Evolutionary conservation across 2,888 invertebrate species (phyloP), one percentile per base, ranked within the genome.

Genomic region (Merodon equestris): DNA sequence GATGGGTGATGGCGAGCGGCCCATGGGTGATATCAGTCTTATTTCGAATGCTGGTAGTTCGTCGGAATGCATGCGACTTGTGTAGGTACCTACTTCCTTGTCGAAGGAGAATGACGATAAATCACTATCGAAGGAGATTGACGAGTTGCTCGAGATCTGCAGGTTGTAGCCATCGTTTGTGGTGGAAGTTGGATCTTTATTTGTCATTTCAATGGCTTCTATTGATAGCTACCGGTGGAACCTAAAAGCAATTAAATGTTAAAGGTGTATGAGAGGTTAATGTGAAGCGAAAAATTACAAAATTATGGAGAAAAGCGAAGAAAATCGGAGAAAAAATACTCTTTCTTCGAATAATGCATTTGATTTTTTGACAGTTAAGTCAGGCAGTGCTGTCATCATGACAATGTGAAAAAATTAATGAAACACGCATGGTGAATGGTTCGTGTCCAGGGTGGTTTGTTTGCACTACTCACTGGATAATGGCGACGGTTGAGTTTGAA

Each of bases 21-120:
- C 87, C 12, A 86, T 82, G 1, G 88, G 88, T 5, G 88, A 88
- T 53, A 84, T 84, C 13, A 86, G 83, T 1, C 87, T 84, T 58
- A 88, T 88, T 57, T 87, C 87, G 36, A 88, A 88, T 0, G 85
- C 85, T 1, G 88, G 88, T 58, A 88, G 58, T 81, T 87, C 88
- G 82, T 88, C 88, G 14, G 83, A 83, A 58, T 85, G 85, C 44
- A 81, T 50, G 18, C 76, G 63, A 44, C 47, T 64, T n/a, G 66
- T 66, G 44, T 61, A 75, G 9, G 56, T 68, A 12, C 77, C 84
- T 7, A 85, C 50, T 50, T 87, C 88, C 10, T 83, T 84, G 13
- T 87, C 87, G 4, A 86, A 83, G 10, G 86, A 86, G 54, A 87
- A 58, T 0, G 86, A 85, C 0, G 84, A 85, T 10, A 87, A 74